Conservation (phyloP, 2,113 vertebrate species). For the Hemiscyllium ocellatum region DNA sequence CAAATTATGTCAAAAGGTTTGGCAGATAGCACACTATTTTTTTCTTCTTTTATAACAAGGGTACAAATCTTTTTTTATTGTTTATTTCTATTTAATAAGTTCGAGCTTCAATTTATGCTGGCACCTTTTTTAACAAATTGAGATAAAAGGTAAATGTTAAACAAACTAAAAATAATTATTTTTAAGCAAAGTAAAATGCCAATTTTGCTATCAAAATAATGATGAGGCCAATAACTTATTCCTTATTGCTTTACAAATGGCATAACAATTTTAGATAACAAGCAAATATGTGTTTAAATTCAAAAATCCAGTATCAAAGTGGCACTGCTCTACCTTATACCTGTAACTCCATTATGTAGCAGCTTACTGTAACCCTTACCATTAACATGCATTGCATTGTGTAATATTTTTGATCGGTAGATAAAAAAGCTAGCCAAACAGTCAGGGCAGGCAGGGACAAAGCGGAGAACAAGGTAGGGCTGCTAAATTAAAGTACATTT, state of each 20-base stretch:
- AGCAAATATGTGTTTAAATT: neutral
- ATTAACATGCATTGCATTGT: neutral
- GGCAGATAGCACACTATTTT: neutral
- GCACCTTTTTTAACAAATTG: neutral
- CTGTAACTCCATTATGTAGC: too few relatives aligned
- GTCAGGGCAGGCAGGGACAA: too few relatives aligned
- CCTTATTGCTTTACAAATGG: neutral
- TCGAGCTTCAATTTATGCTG: neutral
- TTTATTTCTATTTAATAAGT: slow-evolving; percentile 1
- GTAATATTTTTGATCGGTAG: neutral
- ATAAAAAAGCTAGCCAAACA: too few relatives aligned
- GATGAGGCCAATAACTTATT: neutral
- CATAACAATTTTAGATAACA: neutral
- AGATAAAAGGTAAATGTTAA: neutral
- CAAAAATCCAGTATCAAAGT: neutral
- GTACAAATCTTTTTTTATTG: neutral
- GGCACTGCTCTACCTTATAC: too few relatives aligned
- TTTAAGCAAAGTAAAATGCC: neutral
- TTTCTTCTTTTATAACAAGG: neutral
- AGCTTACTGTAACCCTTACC: neutral
- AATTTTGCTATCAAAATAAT: neutral
- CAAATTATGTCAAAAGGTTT: neutral
- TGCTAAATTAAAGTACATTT: too few relatives aligned
- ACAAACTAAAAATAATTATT: neutral
- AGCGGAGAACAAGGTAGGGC: too few relatives aligned